Percentiles rank a stretch among this genome's conserved stretches.
Evolutionary conservation across 2,113 vertebrate genomes (phyloP).

Genomic region (Melanerpes aurifrons): DNA sequence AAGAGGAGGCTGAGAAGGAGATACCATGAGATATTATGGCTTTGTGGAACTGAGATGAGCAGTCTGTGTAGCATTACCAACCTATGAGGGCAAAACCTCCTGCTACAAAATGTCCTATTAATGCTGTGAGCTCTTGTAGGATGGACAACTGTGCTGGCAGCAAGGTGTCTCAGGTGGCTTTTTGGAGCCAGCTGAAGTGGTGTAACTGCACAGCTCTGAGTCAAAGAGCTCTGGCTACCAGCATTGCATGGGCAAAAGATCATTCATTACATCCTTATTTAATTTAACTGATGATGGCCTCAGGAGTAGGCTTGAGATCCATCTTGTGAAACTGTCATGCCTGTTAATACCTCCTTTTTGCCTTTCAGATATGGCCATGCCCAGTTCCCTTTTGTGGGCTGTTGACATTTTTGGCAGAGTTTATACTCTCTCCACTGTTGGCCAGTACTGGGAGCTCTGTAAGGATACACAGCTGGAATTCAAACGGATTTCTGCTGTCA

Average conservation of each 20-base stretch:
- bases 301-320: background rate
- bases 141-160: background rate
- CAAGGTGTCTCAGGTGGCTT: background rate
- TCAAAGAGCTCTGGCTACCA: background rate
- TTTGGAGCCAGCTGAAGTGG: background rate
- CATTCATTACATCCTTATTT: background rate
- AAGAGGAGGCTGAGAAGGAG: background rate
- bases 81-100: background rate
- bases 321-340: background rate
- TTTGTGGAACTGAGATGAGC: background rate
- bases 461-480: constrained; percentile 88
- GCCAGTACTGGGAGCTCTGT: constrained; percentile 94
- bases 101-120: background rate
- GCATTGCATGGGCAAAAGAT: background rate
- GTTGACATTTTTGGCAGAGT: constrained; percentile 93
- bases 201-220: background rate
- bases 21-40: rapidly evolving
- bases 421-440: constrained; percentile 88
- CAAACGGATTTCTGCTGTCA: constrained; percentile 87
- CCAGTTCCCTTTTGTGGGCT: constrained; percentile 88
- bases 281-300: background rate
- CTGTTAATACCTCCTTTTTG: background rate
- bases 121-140: background rate
- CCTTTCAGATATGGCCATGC: constrained; percentile 77
- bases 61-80: background rate